Base-by-base conservation (phyloP, 1,140 invertebrate genomes). In the Atta cephalotes region DNA sequence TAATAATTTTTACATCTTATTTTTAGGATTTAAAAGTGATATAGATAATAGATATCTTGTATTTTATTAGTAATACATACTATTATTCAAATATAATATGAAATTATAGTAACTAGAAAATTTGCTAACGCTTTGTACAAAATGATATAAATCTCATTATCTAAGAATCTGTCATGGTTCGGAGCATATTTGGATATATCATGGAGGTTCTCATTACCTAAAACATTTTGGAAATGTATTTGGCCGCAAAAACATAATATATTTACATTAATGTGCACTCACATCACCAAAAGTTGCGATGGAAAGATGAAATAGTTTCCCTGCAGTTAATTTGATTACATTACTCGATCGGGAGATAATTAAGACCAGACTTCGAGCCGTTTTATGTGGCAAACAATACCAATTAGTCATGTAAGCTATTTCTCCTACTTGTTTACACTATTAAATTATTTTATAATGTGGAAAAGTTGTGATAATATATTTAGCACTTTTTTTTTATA, bases 251-350 rank as follows among this genome's bases (percentile, higher is more conserved):
- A 39, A 21, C 82, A 79, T 21, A 86, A 51, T 86, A n/a, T 25
- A 31, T 9, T 45, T 45, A 45, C 10, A 10, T 14, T 84, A 68
- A 10, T 9, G 16, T 71, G n/a, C 71, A 90, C 89, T 79, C 72
- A 93, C 92, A 21, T 87, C 72, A 62, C 88, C 84, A 66, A 91
- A 93, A 77, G 82, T 91, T n/a, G 53, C 63, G n/a, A 91, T 60
- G 7, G 90, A 91, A 58, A 89, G 76, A 39, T 88, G 63, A 14
- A 81, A 62, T 39, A 92, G 68, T 87, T 86, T 91, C 71, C 91
- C 91, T 77, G 91, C 91, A 35, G 91, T 91, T 70, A 92, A 85
- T 80, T 85, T 87, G 39, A 88, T 86, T 21, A 74, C 66, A 0
- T 0, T 70, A 65, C 86, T 90, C 3, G 91, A 89, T 63, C 90